Conservation (phyloP, 2,797 vertebrate genomes). For the Tinamus major region DNA sequence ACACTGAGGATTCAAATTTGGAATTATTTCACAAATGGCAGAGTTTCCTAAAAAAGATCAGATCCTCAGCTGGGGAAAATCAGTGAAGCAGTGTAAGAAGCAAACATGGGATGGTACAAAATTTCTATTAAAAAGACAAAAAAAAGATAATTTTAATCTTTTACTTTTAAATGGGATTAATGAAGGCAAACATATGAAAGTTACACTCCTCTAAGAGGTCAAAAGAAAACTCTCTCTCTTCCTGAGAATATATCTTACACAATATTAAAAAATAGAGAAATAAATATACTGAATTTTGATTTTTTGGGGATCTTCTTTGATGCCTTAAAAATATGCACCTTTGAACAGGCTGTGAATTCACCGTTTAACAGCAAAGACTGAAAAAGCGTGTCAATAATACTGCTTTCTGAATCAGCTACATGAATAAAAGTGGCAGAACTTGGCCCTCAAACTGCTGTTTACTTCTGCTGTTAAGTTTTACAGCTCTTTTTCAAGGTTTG, state of each 20-base stretch:
- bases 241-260: constrained; percentile 36
- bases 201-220: constrained; percentile 49
- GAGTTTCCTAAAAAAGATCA: constrained; percentile 26
- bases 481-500: neutral
- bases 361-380: constrained; percentile 18
- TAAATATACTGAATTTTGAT: neutral
- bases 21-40: neutral
- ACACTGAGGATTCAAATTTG: constrained; percentile 23
- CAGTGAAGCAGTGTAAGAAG: neutral
- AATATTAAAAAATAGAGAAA: constrained; percentile 32
- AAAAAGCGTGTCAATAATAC: constrained; percentile 6
- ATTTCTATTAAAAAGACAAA: constrained; percentile 10
- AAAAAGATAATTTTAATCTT: neutral
- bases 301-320: constrained; percentile 38
- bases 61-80: neutral
- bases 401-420: neutral
- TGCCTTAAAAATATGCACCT: neutral
- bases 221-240: constrained; percentile 32
- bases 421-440: neutral
- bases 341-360: constrained; percentile 20
- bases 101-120: constrained; percentile 18
- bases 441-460: neutral
- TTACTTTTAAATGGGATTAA: neutral
- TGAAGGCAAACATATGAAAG: constrained; percentile 47
- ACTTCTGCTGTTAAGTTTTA: neutral